Evolutionary conservation across 2,797 vertebrate species (phyloP).

Genomic region (Agapornis canus): DNA sequence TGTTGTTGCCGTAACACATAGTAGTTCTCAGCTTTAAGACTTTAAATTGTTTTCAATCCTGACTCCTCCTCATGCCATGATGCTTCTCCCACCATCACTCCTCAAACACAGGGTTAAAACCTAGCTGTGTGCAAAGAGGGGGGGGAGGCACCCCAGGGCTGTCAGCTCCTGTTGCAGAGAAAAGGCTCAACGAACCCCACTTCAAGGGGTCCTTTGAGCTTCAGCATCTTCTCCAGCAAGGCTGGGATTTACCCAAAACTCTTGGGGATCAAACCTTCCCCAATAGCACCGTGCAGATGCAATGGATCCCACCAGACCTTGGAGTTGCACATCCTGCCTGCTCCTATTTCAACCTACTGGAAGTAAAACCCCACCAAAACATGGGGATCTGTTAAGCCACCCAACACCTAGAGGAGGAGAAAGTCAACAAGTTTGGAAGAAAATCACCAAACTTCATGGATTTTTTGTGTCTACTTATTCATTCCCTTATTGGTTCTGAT

Average conservation of each 20-base stretch:
- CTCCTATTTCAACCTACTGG: background rate
- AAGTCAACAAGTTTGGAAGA: background rate
- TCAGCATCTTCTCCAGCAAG: background rate
- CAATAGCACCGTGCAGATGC: fast-evolving
- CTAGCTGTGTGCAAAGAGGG: fast-evolving
- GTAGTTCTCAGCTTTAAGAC: background rate
- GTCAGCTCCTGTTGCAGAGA: background rate
- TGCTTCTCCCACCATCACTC: background rate
- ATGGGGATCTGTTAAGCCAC: background rate
- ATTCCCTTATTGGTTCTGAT: background rate
- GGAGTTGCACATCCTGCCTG: fast-evolving
- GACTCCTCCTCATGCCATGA: background rate
- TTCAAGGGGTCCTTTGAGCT: background rate
- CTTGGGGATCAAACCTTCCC: background rate
- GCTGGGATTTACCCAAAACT: background rate
- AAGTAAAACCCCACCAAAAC: background rate
- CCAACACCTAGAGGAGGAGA: background rate
- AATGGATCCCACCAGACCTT: background rate
- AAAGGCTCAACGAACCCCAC: background rate
- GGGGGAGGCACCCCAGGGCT: background rate
- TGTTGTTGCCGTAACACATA: background rate
- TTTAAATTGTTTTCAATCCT: background rate
- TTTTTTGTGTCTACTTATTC: background rate
- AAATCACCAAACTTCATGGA: background rate
- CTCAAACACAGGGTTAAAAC: background rate